Conservation (phyloP, 1,140 invertebrate species). For the Uloborus diversus region DNA sequence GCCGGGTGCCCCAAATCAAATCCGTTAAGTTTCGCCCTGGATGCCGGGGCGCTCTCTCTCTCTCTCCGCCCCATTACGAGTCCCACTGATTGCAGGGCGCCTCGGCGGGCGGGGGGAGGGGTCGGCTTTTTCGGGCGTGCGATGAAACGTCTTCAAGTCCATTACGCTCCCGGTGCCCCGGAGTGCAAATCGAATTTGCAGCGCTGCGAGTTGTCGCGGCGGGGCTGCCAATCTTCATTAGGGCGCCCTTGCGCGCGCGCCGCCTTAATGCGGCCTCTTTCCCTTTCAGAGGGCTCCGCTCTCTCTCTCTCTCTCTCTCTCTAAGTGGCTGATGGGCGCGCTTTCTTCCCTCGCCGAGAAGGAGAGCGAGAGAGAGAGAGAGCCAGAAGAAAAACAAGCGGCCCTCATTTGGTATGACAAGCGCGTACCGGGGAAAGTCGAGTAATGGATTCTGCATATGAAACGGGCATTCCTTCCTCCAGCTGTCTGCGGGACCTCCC, state of each 20-base stretch:
- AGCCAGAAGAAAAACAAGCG: slow-evolving; percentile 35
- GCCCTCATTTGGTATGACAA: slow-evolving; percentile 54
- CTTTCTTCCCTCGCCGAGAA: slow-evolving; percentile 27
- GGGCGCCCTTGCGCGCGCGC: not conserved
- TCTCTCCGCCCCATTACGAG: slow-evolving; percentile 21
- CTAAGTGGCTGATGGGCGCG: slow-evolving; percentile 12
- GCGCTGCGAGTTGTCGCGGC: slow-evolving; percentile 28
- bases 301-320: slow-evolving; percentile 7
- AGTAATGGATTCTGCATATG: slow-evolving; percentile 56
- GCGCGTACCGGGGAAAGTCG: slow-evolving; percentile 29
- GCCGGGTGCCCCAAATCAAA: slow-evolving; percentile 49
- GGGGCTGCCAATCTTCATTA: slow-evolving; percentile 53
- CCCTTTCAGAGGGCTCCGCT: slow-evolving; percentile 26
- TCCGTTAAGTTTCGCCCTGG: slow-evolving; percentile 51
- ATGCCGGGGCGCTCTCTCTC: not conserved
- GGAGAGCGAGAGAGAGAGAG: not conserved
- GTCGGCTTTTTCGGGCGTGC: slow-evolving; percentile 55
- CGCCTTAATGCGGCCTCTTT: slow-evolving; percentile 43
- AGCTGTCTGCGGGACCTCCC: not conserved
- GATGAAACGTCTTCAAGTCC: slow-evolving; percentile 56
- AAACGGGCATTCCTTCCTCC: slow-evolving; percentile 48
- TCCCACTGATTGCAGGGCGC: slow-evolving; percentile 53
- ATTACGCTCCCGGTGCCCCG: slow-evolving; percentile 50
- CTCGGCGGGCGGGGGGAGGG: not conserved
- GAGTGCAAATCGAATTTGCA: slow-evolving; percentile 48